Evolutionary conservation across 2,888 invertebrate species (phyloP).

Genomic region (Limnephilus rhombicus): DNA sequence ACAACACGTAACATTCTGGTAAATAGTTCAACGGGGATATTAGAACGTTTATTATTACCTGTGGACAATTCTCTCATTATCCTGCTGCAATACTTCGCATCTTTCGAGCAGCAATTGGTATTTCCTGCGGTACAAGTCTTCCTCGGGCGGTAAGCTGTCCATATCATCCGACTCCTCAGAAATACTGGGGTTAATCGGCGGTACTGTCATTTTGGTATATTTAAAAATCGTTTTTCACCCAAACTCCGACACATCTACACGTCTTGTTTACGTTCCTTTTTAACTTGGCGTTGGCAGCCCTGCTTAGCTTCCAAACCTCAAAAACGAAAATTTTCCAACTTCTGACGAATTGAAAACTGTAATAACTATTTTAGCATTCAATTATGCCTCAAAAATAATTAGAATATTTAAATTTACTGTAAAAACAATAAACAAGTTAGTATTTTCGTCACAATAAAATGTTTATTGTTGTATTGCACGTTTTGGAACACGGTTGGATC

Average conservation of each 20-base stretch:
- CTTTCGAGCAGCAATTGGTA: conserved; percentile 85
- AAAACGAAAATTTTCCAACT: conserved; percentile 8
- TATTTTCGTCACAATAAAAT: background rate
- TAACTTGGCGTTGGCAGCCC: conserved; percentile 46
- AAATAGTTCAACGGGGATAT: conserved; percentile 33
- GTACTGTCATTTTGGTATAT: conserved; percentile 80
- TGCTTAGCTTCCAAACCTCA: conserved; percentile 46
- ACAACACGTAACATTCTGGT: conserved; percentile 19
- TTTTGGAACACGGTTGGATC: too few relatives aligned
- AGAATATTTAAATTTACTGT: background rate
- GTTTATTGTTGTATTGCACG: background rate
- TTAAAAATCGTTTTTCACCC: conserved; percentile 70
- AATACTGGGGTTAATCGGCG: conserved; percentile 77
- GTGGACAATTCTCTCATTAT: conserved; percentile 85
- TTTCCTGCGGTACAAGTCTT: conserved; percentile 85
- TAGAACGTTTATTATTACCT: conserved; percentile 71
- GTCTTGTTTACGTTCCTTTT: conserved; percentile 53
- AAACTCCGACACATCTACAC: conserved; percentile 54
- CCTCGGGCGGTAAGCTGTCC: conserved; percentile 73
- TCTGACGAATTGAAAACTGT: background rate
- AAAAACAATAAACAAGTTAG: background rate
- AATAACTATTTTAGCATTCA: background rate
- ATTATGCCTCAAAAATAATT: background rate
- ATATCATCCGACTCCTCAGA: conserved; percentile 71
- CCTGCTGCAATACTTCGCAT: conserved; percentile 87